Conservation (phyloP, 1,140 invertebrate species). For the Octopus sinensis region DNA sequence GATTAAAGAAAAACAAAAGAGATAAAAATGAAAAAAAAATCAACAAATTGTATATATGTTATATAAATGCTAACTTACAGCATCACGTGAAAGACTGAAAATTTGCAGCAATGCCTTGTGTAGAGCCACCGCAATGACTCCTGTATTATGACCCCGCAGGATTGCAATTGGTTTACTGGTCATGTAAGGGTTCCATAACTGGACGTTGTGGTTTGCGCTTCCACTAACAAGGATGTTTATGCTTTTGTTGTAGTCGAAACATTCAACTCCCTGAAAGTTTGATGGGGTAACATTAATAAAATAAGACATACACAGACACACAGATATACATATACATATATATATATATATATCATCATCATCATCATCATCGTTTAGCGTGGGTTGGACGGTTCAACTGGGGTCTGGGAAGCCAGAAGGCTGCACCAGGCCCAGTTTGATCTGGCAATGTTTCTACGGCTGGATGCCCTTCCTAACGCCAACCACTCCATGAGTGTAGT, state of each 20-base stretch:
- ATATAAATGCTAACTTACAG: conserved; percentile 38
- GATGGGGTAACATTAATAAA: background rate
- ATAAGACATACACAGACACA: background rate
- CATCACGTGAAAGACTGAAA: conserved; percentile 55
- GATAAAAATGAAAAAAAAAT: too few relatives aligned
- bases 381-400: too few relatives aligned
- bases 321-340: background rate
- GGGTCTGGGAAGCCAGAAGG: too few relatives aligned
- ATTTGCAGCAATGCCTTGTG: conserved; percentile 54
- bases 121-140: conserved; percentile 67
- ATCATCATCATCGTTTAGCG: too few relatives aligned
- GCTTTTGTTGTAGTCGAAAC: conserved; percentile 54
- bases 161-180: conserved; percentile 64
- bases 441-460: too few relatives aligned
- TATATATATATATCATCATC: background rate
- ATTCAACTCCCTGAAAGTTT: conserved; percentile 46
- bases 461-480: too few relatives aligned
- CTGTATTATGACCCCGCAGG: conserved; percentile 69
- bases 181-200: conserved; percentile 75
- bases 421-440: too few relatives aligned
- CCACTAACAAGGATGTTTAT: conserved; percentile 62
- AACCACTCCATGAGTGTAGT: too few relatives aligned
- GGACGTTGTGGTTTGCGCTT: conserved; percentile 69
- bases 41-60: too few relatives aligned
- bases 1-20: too few relatives aligned